These are phyloP conservation scores for Natator depressus DNA, from an alignment of 2,113 vertebrate species.

Conservation along the genomic window DNA sequence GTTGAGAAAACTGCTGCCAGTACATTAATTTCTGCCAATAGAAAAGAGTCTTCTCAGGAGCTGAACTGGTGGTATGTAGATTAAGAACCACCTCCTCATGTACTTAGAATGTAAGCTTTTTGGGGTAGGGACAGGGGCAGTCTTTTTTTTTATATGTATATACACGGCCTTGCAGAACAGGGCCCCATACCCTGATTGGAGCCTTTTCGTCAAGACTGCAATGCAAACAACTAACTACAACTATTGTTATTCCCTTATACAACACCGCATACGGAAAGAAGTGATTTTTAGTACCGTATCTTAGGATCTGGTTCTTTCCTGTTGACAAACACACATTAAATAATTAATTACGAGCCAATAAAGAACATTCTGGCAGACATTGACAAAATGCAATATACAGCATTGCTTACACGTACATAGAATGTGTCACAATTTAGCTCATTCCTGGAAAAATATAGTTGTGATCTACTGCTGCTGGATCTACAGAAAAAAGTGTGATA, in stretches of 20 bases:
- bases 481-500: not conserved
- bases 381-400: not conserved
- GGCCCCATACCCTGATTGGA: not conserved
- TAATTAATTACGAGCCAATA: not conserved
- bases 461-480: not conserved
- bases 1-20: not conserved
- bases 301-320: not conserved
- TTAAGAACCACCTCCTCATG: not conserved
- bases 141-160: not conserved
- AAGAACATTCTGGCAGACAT: not conserved
- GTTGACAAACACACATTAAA: not conserved
- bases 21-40: not conserved
- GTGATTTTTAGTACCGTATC: not conserved
- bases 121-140: not conserved
- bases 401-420: not conserved
- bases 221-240: not conserved
- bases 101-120: not conserved
- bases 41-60: rapidly evolving
- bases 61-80: rapidly evolving
- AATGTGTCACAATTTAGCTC: not conserved
- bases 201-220: not conserved
- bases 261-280: not conserved
- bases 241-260: not conserved
- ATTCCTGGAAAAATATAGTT: not conserved
- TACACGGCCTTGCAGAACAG: not conserved